A percentile compares a stretch with the other conserved stretches of the same genome.
phyloP scores from a whole-genome alignment of 2,888 invertebrate genomes.

The Polia nebulosa region DNA sequence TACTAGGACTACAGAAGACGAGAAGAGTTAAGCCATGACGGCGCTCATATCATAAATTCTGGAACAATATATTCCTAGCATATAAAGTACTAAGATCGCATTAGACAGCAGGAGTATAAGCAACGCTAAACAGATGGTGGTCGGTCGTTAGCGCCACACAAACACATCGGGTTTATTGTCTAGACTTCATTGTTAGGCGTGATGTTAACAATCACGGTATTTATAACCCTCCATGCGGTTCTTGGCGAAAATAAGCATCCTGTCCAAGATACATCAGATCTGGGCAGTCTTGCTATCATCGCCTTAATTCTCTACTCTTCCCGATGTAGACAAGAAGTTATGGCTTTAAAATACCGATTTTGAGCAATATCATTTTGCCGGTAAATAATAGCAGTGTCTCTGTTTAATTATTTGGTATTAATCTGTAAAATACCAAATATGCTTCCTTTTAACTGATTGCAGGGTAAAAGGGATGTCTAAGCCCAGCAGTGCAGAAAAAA shows the following conservation, averaged over 20 bases:
- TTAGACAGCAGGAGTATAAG: constrained; percentile 21
- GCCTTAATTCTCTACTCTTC: background rate
- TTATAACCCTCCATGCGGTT: constrained; percentile 35
- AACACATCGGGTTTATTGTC: constrained; percentile 49
- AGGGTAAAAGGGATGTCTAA: too few species aligned
- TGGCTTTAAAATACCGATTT: background rate
- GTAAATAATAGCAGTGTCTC: background rate
- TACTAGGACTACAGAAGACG: too few species aligned
- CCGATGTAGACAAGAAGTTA: background rate
- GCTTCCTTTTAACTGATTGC: too few species aligned
- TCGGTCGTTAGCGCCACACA: constrained; percentile 42
- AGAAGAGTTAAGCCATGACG: too few species aligned
- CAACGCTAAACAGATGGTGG: constrained; percentile 47
- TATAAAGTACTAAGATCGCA: constrained; percentile 40
- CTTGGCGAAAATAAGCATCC: constrained; percentile 37
- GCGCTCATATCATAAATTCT: constrained; percentile 1
- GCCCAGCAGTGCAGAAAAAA: too few species aligned
- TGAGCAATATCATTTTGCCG: background rate
- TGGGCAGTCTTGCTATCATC: background rate
- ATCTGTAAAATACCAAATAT: too few species aligned
- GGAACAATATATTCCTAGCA: constrained; percentile 17
- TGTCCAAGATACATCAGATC: constrained; percentile 12
- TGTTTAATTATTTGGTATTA: background rate
- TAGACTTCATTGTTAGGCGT: constrained; percentile 52
- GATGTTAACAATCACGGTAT: constrained; percentile 41